Conservation (phyloP, 2,797 vertebrate species). For the Poeciliopsis gracilis region DNA sequence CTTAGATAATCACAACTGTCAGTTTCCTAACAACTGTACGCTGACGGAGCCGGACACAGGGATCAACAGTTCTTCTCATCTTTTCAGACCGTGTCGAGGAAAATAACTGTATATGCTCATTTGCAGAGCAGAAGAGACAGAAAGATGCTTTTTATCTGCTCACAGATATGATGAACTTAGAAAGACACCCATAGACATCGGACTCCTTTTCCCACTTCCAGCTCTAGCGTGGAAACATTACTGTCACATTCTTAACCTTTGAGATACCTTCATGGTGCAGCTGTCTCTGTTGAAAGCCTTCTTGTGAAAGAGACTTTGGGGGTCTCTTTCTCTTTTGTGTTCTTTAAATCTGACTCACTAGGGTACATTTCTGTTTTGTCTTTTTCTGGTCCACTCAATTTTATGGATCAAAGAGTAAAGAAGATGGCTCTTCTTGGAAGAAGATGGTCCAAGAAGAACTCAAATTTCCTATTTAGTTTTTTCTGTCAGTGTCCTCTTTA, state of each 20-base stretch:
- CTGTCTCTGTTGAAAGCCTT: conserved; percentile 60
- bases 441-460: too few relatives aligned
- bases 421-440: too few relatives aligned
- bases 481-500: too few relatives aligned
- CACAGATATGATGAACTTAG: neutral
- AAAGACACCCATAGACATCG: neutral
- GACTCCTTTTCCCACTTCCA: conserved; percentile 27
- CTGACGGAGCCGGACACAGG: neutral
- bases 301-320: conserved; percentile 43
- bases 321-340: too few relatives aligned
- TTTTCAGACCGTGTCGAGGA: conserved; percentile 10
- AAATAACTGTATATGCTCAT: neutral
- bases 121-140: neutral
- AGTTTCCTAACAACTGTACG: conserved; percentile 67
- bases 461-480: too few relatives aligned
- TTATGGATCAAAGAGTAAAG: too few relatives aligned
- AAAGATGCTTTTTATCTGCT: neutral
- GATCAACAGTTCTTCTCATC: conserved; percentile 5
- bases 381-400: too few relatives aligned
- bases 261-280: conserved; percentile 59
- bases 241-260: conserved; percentile 42
- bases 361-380: too few relatives aligned
- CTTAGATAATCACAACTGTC: conserved; percentile 60
- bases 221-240: conserved; percentile 38
- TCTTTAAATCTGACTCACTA: too few relatives aligned